These are phyloP conservation scores for Indicator maculatus DNA, from an alignment of 2,113 vertebrate species.

Conservation along the genomic window DNA sequence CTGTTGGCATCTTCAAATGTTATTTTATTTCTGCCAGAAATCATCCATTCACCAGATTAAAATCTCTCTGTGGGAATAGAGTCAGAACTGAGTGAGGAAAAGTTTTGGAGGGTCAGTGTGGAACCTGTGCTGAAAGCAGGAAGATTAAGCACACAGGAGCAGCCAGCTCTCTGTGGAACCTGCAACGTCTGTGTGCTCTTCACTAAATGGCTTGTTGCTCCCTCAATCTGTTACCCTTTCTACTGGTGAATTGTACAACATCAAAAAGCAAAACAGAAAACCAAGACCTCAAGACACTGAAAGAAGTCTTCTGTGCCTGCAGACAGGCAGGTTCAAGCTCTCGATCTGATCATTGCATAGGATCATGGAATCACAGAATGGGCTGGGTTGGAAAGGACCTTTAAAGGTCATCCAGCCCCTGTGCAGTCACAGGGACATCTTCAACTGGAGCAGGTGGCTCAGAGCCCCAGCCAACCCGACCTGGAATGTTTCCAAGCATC, in stretches of 20 bases:
- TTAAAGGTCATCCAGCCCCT: no score
- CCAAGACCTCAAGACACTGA: not conserved
- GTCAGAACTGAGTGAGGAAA: not conserved
- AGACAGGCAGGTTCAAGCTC: not conserved
- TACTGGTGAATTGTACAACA: not conserved
- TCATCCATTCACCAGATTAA: not conserved
- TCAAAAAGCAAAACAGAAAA: not conserved
- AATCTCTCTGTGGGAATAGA: not conserved
- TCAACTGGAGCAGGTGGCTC: no score
- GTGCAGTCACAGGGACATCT: no score
- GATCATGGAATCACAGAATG: no score
- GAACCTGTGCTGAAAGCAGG: not conserved
- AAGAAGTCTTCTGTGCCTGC: not conserved
- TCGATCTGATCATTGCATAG: not conserved
- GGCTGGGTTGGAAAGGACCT: no score
- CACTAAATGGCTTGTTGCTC: not conserved
- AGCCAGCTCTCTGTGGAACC: not conserved
- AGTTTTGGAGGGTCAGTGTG: not conserved
- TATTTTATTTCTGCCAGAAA: conserved; percentile 5
- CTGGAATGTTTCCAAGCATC: no score
- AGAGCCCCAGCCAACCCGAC: no score
- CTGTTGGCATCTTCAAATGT: not conserved
- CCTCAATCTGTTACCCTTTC: not conserved
- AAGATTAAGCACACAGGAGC: not conserved
- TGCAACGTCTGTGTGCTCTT: not conserved